Base-by-base conservation (phyloP, 1,140 invertebrate genomes). In the Diachasma alloeum region DNA sequence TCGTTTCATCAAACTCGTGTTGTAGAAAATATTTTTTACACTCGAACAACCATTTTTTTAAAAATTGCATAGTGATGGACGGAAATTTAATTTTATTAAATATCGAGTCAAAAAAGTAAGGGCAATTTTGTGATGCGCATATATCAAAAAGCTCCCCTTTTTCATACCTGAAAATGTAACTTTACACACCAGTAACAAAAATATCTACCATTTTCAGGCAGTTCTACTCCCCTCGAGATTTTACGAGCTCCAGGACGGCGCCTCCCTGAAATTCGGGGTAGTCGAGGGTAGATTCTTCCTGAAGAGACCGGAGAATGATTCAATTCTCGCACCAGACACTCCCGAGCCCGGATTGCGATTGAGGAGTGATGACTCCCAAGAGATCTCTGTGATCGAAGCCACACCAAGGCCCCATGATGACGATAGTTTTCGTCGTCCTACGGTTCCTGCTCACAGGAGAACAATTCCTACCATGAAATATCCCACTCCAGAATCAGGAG, bases 171-270 rank as follows among this genome's bases (percentile, higher is more conserved):
- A 6, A 11, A n/a, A 9, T 2, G 9, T 13, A 13, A 11, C 4
- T 42, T 42, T 42, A 42, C 4, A 53, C 4, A 2, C 0, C 9
- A 17, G 37, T 24, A 26, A 71, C 26, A 36, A 56, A 42, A 48
- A 17, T 31, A 24, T 59, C 15, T n/a, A 6, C 9, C 70, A 15
- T 39, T 81, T 80, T 19, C 42, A 88, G 85, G 73, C 70, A 24
- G 26, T 74, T 46, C 56, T 88, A 15, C 78, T 70, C 31, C 78
- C 83, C 0, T 67, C 70, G 6, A 83, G 82, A 46, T 83, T 44
- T 0, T 89, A 88, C 42, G 83, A 87, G 72, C 26, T 89, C 0
- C 78, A 80, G 6, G 72, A 86, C 80, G 84, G 81, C 10, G 82
- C 82, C 63, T 17, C 53, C 11, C 56, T 89, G 36, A 70, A 69